Evolutionary conservation across 1,140 invertebrate species (phyloP), one percentile per base, ranked within the genome.

Genomic region (Neocloeon triangulifer): DNA sequence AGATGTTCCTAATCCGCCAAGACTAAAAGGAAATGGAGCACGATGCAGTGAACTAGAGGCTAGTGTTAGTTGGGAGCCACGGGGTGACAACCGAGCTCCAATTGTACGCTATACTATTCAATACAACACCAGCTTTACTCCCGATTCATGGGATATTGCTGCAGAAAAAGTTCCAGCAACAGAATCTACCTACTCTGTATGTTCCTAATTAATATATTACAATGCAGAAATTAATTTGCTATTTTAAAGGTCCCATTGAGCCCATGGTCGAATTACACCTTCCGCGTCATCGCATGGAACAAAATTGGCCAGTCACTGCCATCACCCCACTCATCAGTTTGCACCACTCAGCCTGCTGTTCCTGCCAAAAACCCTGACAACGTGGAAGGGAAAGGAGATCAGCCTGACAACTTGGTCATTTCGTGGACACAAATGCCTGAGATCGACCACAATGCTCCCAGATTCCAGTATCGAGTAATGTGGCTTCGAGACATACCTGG

Each of bases 221-320:
- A n/a, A 18, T 32, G 10, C 21, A 16, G 13, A 12, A 14, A n/a
- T 21, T 37, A 3, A 7, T 9, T 36, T 29, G 23, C 8, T 22
- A 20, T 25, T 34, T 35, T 37, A 35, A 35, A 39, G 56, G 57
- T 82, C 2, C 58, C 65, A 22, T 72, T 94, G 62, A 74, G 68
- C 27, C 86, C 89, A 0, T 94, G 82, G 79, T 70, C 84, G 1
- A 96, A 95, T 53, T 97, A 96, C 47, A 96, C 89, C 0, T 97
- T 95, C 64, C 61, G 91, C 22, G 82, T 97, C 4, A 64, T 88
- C 33, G 88, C 91, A 0, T 67, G 66, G 47, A 97, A 97, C 54
- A 86, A 85, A 55, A 81, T 96, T 42, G 92, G 92, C 0, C 64
- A 67, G 5, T 96, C 89, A 17, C 44, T 65, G 19, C 84, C 91